Evolutionary conservation across 2,888 invertebrate genomes (phyloP), one percentile per base, ranked within the genome.

Genomic region (Patella ulyssiponensis): DNA sequence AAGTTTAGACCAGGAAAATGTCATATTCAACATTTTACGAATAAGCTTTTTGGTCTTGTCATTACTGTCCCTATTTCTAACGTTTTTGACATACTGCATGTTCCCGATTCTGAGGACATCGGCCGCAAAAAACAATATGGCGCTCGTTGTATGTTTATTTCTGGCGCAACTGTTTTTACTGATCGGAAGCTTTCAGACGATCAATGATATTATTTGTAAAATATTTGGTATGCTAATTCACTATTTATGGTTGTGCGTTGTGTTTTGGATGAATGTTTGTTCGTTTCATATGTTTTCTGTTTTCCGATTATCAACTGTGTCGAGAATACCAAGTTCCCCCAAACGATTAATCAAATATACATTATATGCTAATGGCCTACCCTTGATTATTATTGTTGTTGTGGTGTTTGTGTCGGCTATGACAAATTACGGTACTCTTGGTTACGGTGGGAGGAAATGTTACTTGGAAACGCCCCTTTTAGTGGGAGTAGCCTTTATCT

Each of bases 221-320:
- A 72, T 75, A n/a, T 71, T 82, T 70, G 85, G 82, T n/a, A 75
- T 81, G 12, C 4, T 77, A 11, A 74, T 83, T 23, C 86, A 86
- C 72, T 82, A 79, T 58, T 75, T 77, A 20, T 85, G 85, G 85
- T 69, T 86, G 69, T 76, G 76, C 1, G 75, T 78, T 12, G 73
- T 83, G 20, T 58, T 69, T 20, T 85, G 85, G 84, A 82, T 79
- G 73, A 79, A 79, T 52, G 75, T 80, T 20, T 85, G 83, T 23
- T 83, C 83, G 23, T 85, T 81, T 70, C 85, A 84, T 70, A 84
- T 86, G 85, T 81, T 76, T 75, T 75, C 80, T 2, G 81, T 83
- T 11, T 84, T 85, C 14, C 20, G 64, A 64, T 74, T 75, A 58
- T 71, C 77, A 64, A 54, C 58, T 71, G 74, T 44, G 71, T 74